Conservation (phyloP, 2,797 vertebrate genomes). For the Helarctos malayanus region DNA sequence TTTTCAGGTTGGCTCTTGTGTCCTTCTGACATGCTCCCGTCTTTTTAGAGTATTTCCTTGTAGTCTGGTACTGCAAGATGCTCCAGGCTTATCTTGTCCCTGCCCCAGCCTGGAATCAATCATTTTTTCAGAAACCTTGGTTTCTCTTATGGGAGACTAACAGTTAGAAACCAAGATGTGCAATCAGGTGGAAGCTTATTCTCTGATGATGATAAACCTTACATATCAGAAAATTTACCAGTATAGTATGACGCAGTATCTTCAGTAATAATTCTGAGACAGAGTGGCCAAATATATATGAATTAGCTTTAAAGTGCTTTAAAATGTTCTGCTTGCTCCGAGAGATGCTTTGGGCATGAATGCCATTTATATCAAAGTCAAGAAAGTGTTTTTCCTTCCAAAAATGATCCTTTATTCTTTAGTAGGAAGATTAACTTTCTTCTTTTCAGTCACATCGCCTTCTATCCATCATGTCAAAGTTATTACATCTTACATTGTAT, state of each 20-base stretch:
- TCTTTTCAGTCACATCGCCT: background rate
- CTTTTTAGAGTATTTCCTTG: background rate
- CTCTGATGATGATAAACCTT: conserved; percentile 49
- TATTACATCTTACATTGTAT: background rate
- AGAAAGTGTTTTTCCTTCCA: background rate
- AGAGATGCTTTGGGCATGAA: background rate
- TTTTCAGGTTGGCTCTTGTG: background rate
- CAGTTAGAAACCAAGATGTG: background rate
- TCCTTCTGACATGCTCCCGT: background rate
- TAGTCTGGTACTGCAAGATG: background rate
- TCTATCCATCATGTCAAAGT: background rate
- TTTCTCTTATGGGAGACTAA: background rate
- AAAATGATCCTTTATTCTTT: background rate
- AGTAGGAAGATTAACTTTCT: background rate
- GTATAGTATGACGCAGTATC: background rate
- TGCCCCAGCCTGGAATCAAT: background rate
- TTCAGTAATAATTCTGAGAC: conserved; percentile 21
- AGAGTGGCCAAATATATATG: background rate
- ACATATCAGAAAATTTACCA: fast-evolving
- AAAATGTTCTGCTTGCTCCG: background rate
- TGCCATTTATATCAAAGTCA: background rate
- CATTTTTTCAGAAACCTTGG: background rate
- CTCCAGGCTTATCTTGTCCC: background rate
- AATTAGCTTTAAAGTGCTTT: background rate
- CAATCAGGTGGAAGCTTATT: background rate